Percentiles rank a stretch among this genome's conserved stretches.
phyloP scores from a whole-genome alignment of 2,113 vertebrate species.

The Stegastes partitus region DNA sequence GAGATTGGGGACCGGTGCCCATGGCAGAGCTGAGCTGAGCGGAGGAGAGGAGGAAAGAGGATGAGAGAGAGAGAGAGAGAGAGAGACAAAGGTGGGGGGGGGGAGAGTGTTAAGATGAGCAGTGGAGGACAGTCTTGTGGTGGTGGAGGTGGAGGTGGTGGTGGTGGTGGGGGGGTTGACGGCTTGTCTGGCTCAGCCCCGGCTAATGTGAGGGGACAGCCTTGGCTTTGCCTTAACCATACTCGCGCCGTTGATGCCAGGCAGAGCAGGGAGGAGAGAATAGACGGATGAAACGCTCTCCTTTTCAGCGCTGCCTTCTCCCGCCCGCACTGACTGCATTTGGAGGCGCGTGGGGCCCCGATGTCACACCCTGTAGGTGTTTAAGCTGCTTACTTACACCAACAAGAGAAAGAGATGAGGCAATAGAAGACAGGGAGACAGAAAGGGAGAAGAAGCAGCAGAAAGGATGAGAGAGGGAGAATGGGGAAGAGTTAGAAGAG shows the following conservation, averaged over 20 bases:
- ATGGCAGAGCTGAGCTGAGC: conserved; percentile 77
- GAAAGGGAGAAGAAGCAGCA: conserved; percentile 57
- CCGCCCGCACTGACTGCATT: conserved; percentile 76
- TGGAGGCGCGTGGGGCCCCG: conserved; percentile 76
- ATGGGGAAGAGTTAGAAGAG: conserved; percentile 67
- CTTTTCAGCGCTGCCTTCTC: conserved; percentile 71
- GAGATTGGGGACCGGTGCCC: conserved; percentile 84
- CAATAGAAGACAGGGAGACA: conserved; percentile 70
- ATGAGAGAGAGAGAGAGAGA: conserved; percentile 31
- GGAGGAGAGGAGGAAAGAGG: conserved; percentile 42
- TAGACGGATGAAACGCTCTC: conserved; percentile 79
- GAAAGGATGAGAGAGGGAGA: conserved; percentile 69
- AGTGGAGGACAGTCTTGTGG: conserved; percentile 61
- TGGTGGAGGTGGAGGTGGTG: conserved; percentile 4
- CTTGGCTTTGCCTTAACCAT: conserved; percentile 81
- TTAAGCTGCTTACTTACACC: conserved; percentile 85
- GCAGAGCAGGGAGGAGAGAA: conserved; percentile 75
- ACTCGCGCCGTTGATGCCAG: conserved; percentile 69
- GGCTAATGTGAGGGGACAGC: conserved; percentile 85
- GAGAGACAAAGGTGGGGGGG: neutral
- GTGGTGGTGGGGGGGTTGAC: conserved; percentile 50
- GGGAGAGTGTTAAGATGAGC: conserved; percentile 52
- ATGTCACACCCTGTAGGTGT: conserved; percentile 86
- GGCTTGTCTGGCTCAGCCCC: conserved; percentile 79
- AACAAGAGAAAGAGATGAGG: conserved; percentile 77